Conservation (phyloP, 2,888 invertebrate genomes). For the Brenthis daphne region DNA sequence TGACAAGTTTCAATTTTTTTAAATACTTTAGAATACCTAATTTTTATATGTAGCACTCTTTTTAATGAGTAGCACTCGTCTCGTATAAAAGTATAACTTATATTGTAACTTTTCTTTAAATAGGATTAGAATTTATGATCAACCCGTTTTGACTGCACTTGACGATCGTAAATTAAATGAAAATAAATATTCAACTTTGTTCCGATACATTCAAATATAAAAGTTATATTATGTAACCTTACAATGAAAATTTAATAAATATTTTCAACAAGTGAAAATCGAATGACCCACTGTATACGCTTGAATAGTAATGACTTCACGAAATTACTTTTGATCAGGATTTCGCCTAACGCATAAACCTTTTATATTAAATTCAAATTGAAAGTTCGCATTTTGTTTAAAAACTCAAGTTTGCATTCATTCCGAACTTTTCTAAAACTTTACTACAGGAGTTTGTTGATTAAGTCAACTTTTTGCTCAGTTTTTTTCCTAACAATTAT, state of each 20-base stretch:
- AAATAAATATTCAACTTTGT: slow-evolving; percentile 4
- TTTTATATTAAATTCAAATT: slow-evolving; percentile 2
- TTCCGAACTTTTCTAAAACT: not conserved
- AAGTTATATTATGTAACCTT: not conserved
- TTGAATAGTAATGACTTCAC: not conserved
- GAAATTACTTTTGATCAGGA: slow-evolving; percentile 4
- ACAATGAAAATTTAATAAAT: slow-evolving; percentile 13
- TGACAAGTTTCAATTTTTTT: too few relatives aligned
- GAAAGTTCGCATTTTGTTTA: not conserved
- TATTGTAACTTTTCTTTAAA: too few relatives aligned
- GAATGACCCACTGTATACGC: slow-evolving; percentile 6
- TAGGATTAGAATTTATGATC: too few relatives aligned
- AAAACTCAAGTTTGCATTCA: not conserved
- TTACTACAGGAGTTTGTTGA: too few relatives aligned
- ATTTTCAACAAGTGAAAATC: slow-evolving; percentile 15
- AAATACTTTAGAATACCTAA: too few relatives aligned
- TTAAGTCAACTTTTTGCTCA: too few relatives aligned
- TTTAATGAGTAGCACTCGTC: too few relatives aligned
- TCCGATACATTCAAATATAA: not conserved
- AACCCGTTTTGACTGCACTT: too few relatives aligned
- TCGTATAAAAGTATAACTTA: too few relatives aligned
- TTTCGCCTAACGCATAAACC: not conserved
- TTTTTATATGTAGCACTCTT: too few relatives aligned
- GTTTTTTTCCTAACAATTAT: too few relatives aligned
- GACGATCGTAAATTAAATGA: not conserved